Base-by-base conservation (phyloP, 2,888 invertebrate species). In the Mythimna impura region DNA sequence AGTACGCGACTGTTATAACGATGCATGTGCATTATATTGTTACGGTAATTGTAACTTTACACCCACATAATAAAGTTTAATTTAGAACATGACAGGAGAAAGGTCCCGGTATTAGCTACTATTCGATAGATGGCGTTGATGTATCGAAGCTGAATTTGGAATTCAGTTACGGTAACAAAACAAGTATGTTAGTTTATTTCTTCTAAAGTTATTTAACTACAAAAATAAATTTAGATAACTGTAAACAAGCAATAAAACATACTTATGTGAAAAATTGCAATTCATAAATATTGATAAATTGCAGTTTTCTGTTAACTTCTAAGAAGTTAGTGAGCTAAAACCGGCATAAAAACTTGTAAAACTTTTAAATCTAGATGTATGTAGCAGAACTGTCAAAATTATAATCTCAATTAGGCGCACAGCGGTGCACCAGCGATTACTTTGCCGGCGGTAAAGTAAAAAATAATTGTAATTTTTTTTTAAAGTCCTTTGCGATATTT, bases 1-100 rank as follows among this genome's bases (percentile, higher is more conserved):
- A 89, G 85, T 87, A 81, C 70, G 58, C 82, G 83, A 87, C 84
- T 89, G 83, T 87, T 87, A 88, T 90, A 93, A 93, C 91, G 92
- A 85, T 93, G 93, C 92, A 94, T 93, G 93, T 93, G 93, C 93
- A 93, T 87, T 88, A 87, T 84, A 83, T 81, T 89, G 92, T 93
- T 89, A 89, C 84, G 83, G 89, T 93, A 93, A 95, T 95, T 93
- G 91, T 90, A 91, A 88, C 94, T 92, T 90, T 95, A 92, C 88
- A 76, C 66, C 57, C 76, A 82, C 76, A 74, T 43, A 17, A 86
- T 94, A 94, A 90, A 91, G 93, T 86, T 85, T 90, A 89, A 91
- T 93, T 87, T 88, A 71, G 73, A 76, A 69, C 81, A 78, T 79
- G 73, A 68, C 73, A 76, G 36, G 57, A 68, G 66, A 75, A 69